These are phyloP conservation scores for Tipula helvola DNA, from an alignment of 2,888 invertebrate species.

Conservation along the genomic window DNA sequence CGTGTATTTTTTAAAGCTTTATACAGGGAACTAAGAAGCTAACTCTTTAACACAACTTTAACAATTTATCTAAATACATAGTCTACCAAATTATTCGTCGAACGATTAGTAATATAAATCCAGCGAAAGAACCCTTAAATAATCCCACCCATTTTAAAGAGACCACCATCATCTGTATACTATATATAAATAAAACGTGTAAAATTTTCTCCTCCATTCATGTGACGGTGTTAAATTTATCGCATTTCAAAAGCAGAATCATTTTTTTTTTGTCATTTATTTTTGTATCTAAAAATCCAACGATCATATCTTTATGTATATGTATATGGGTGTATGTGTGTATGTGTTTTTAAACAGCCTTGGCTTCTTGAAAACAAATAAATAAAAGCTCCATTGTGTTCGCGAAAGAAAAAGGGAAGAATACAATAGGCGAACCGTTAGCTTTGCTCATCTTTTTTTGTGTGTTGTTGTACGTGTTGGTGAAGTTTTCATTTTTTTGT, in stretches of 20 bases:
- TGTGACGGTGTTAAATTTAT: not conserved
- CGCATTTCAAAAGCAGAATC: not conserved
- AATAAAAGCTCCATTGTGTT: not conserved
- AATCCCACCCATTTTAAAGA: not conserved
- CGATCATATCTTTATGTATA: not conserved
- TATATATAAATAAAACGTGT: not conserved
- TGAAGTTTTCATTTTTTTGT: not conserved
- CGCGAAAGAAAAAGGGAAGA: not conserved
- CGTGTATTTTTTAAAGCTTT: too few relatives aligned
- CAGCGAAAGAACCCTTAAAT: not conserved
- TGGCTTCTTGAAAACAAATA: not conserved
- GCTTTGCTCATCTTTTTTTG: not conserved
- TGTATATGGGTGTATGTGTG: not conserved
- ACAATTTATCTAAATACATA: too few relatives aligned
- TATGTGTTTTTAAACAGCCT: not conserved
- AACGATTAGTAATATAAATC: not conserved
- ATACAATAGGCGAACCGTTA: not conserved
- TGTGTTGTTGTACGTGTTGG: not conserved
- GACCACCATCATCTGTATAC: not conserved
- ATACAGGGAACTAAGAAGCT: too few relatives aligned
- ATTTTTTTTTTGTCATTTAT: not conserved
- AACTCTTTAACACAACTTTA: too few relatives aligned
- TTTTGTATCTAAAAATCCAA: not conserved
- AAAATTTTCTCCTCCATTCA: not conserved
- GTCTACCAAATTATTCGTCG: not conserved